phyloP scores from a whole-genome alignment of 2,888 invertebrate species.

The Gerris lacustris region DNA sequence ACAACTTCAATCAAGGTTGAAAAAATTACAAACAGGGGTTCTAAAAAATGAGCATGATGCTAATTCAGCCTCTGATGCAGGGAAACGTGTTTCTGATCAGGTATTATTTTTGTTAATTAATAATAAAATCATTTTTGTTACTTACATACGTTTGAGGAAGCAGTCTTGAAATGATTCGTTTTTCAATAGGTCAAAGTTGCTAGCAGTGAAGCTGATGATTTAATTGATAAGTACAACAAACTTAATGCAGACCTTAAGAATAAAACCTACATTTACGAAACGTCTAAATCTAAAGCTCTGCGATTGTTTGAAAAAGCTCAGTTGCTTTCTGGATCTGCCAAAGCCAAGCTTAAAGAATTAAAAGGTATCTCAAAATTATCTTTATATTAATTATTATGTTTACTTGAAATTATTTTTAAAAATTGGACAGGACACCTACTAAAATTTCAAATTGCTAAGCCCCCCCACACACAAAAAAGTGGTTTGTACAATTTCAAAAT shows the following conservation, averaged over 20 bases:
- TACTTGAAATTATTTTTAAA: neutral
- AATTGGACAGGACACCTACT: neutral
- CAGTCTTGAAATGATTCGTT: neutral
- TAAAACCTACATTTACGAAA: neutral
- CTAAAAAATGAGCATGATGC: conserved; percentile 71
- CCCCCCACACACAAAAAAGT: no score
- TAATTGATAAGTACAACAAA: neutral
- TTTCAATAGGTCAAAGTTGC: neutral
- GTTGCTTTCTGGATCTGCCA: conserved; percentile 66
- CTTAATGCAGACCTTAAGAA: neutral
- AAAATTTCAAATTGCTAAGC: conserved; percentile 18
- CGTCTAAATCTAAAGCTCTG: conserved; percentile 44
- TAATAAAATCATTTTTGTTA: neutral
- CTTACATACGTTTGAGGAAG: neutral
- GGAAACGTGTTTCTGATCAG: conserved; percentile 60
- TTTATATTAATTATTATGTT: conserved; percentile 23
- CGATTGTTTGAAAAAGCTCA: conserved; percentile 65
- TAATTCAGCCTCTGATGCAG: conserved; percentile 64
- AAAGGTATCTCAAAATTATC: conserved; percentile 38
- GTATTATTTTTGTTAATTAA: conserved; percentile 34
- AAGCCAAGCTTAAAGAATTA: conserved; percentile 57
- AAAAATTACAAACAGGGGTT: conserved; percentile 64
- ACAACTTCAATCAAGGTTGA: conserved; percentile 38
- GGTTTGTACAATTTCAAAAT: conserved; percentile 9
- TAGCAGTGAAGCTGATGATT: neutral